These are phyloP conservation scores for Passerina amoena DNA, from an alignment of 2,113 vertebrate genomes.

Conservation along the genomic window DNA sequence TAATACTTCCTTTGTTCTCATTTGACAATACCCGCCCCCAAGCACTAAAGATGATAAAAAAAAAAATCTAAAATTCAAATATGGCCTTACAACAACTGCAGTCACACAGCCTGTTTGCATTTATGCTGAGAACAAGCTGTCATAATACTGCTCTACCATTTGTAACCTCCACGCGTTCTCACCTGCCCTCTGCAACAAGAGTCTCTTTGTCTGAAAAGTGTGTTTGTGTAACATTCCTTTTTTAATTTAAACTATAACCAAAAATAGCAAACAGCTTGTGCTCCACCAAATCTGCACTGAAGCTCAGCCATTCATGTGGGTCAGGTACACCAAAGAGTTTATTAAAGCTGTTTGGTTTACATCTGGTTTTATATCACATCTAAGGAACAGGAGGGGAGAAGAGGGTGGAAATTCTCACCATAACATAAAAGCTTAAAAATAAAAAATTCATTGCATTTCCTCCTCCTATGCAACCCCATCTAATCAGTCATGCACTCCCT, in stretches of 20 bases:
- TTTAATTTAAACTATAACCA: slow-evolving; percentile 14
- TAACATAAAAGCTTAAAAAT: not conserved
- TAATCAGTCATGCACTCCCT: not conserved
- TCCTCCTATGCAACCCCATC: not conserved
- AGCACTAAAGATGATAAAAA: not conserved
- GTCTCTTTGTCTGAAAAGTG: slow-evolving; percentile 39
- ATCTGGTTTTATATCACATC: not conserved
- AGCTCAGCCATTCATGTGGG: not conserved
- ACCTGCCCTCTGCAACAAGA: slow-evolving; percentile 52
- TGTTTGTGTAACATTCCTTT: slow-evolving; percentile 14
- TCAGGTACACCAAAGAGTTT: not conserved
- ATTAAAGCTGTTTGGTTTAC: not conserved
- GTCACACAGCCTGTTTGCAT: not conserved
- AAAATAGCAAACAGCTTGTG: not conserved
- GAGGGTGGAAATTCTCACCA: not conserved
- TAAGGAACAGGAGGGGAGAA: not conserved
- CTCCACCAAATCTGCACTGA: not conserved
- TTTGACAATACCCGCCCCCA: not conserved
- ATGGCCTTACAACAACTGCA: not conserved
- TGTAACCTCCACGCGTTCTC: slow-evolving; percentile 15
- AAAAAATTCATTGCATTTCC: not conserved
- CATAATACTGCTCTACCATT: not conserved
- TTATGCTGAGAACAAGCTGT: not conserved
- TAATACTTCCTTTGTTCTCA: not conserved
- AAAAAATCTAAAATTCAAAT: not conserved